Base-by-base conservation (phyloP, 2,113 vertebrate genomes). In the Seriola rivoliana region DNA sequence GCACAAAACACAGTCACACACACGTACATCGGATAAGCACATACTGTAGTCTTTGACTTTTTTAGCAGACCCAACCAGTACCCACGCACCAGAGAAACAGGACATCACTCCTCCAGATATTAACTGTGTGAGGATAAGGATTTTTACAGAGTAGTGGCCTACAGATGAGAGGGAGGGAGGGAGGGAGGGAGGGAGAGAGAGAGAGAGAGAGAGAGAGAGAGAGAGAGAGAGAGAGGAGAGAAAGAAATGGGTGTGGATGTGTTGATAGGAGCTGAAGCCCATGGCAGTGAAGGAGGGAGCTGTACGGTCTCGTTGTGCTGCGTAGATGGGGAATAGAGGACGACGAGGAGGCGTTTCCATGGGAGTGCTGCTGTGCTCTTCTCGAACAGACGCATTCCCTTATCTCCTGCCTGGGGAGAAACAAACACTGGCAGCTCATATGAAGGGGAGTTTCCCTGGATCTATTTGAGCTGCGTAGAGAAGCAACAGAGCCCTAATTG, bases 371-470 rank as follows among this genome's bases (percentile, higher is more conserved):
- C 85, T 85, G 89, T 84, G 81, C 85, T 89, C 81, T 78, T 88
- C 80, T 85, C 75, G 14, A 86, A 65, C 91, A 88, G 71, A 82
- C 29, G 23, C 81, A 86, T 88, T 82, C 82, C 85, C 93, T 93
- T 91, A 91, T 92, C 88, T 90, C 91, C 86, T 75, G 89, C 82
- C 89, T 82, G 64, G 76, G 75, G 91, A 90, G 88, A 90, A 86
- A 92, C 82, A 91, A 95, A 92, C 89, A 89, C 88, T 89, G 92
- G 84, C 89, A 81, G 92, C 90, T 91, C 84, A 80, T 85, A 85
- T 81, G 85, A 88, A 86, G 80, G 90, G 80, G 84, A 85, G 88
- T 90, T 91, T 91, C 91, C 90, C 90, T 85, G 82, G 74, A 77
- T 88, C 88, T 90, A 79, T 90, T 89, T 83, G 84, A 90, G 89